Evolutionary conservation across 2,113 vertebrate species (phyloP).

Genomic region (Apistogramma diplotaenia): DNA sequence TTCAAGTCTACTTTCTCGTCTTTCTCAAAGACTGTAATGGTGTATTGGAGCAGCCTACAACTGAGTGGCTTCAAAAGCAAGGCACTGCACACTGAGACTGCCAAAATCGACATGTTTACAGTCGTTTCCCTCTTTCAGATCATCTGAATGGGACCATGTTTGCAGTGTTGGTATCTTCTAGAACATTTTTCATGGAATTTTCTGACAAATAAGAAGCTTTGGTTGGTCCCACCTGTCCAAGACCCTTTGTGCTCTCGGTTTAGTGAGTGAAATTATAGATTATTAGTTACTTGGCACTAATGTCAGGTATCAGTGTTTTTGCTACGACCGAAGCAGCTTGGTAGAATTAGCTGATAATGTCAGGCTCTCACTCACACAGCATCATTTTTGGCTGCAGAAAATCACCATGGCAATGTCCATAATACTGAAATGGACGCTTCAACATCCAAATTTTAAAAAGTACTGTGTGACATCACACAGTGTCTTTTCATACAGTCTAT

Average conservation of each 20-base stretch:
- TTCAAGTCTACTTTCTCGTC: too few species aligned
- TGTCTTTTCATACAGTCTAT: not conserved
- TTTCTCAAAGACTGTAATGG: too few species aligned
- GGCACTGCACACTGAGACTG: too few species aligned
- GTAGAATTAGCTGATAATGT: not conserved
- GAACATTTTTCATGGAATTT: not conserved
- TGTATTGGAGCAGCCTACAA: too few species aligned
- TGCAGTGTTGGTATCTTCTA: not conserved
- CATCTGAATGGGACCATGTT: not conserved
- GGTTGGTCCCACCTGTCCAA: not conserved
- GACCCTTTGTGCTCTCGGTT: not conserved
- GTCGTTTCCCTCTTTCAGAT: too few species aligned
- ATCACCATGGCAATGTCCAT: not conserved
- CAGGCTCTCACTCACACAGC: not conserved
- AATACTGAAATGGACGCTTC: not conserved
- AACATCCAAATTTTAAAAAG: not conserved
- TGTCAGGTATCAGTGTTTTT: not conserved
- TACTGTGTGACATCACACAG: not conserved
- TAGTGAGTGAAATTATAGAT: not conserved
- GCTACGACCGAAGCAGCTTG: not conserved
- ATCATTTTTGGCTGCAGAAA: not conserved
- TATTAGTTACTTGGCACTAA: not conserved
- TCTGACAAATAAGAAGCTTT: not conserved
- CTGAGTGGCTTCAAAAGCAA: too few species aligned
- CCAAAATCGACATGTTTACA: too few species aligned